Percentiles rank a stretch among this genome's conserved stretches.
These are phyloP conservation scores for Acheta domesticus DNA, from an alignment of 2,888 invertebrate genomes.

Conservation along the genomic window DNA sequence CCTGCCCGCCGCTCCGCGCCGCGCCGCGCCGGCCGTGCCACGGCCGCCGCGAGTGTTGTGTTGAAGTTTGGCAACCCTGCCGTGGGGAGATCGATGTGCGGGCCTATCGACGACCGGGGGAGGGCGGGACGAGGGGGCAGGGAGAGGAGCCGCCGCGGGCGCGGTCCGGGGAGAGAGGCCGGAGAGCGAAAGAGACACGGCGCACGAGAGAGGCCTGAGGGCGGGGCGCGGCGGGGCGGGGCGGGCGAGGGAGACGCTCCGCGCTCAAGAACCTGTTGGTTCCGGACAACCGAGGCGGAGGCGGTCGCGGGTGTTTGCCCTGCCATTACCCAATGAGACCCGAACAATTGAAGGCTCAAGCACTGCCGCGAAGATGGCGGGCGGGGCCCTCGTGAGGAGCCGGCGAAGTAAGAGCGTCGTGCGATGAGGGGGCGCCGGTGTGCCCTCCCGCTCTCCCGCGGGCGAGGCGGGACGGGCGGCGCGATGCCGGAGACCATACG, in stretches of 20 bases:
- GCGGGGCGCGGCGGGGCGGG: slow-evolving; percentile 39
- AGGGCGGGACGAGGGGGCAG: slow-evolving; percentile 42
- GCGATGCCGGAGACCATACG: too few relatives aligned
- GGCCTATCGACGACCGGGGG: slow-evolving; percentile 33
- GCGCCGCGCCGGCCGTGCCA: too few relatives aligned
- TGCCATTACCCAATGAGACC: slow-evolving; percentile 32
- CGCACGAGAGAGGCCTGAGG: slow-evolving; percentile 45
- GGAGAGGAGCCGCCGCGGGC: slow-evolving; percentile 44
- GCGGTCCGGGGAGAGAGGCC: slow-evolving; percentile 21
- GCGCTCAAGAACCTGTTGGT: slow-evolving; percentile 32
- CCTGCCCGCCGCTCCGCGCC: too few relatives aligned
- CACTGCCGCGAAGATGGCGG: slow-evolving; percentile 31
- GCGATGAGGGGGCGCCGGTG: too few relatives aligned
- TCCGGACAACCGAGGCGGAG: slow-evolving; percentile 26
- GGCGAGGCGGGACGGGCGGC: too few relatives aligned
- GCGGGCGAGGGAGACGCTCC: slow-evolving; percentile 29
- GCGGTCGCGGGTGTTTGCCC: slow-evolving; percentile 30
- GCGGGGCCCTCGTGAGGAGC: neutral
- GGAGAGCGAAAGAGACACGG: too few relatives aligned
- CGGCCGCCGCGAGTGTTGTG: neutral
- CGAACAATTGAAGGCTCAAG: slow-evolving; percentile 34
- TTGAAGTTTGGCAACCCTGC: slow-evolving; percentile 35
- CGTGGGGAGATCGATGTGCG: slow-evolving; percentile 34
- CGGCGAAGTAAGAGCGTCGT: neutral
- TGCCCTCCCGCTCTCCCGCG: too few relatives aligned